phyloP scores from a whole-genome alignment of 1,140 invertebrate species.

The Colletes gigas region DNA sequence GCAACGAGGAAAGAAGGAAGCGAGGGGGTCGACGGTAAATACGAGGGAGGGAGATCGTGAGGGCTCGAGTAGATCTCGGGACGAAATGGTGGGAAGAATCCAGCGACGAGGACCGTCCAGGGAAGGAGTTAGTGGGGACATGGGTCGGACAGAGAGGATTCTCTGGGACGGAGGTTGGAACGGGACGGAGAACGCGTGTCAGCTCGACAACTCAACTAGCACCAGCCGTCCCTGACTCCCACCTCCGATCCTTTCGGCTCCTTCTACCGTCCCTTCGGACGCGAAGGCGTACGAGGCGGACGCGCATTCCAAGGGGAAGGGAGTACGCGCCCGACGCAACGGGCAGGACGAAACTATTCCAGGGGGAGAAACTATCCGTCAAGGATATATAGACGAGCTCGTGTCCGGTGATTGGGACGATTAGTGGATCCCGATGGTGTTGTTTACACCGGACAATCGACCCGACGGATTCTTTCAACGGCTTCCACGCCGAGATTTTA shows the following conservation, averaged over 20 bases:
- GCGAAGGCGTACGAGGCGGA: constrained; percentile 42
- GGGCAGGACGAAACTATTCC: constrained; percentile 38
- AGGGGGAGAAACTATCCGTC: constrained; percentile 45
- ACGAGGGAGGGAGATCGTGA: background rate
- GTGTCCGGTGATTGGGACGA: constrained; percentile 39
- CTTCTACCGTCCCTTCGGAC: constrained; percentile 9
- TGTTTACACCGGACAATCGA: constrained; percentile 1
- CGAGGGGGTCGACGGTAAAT: constrained; percentile 15
- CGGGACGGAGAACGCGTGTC: constrained; percentile 78
- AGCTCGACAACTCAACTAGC: constrained; percentile 82
- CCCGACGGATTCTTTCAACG: background rate
- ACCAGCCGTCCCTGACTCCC: constrained; percentile 75
- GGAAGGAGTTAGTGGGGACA: constrained; percentile 22
- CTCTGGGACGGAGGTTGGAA: constrained; percentile 9
- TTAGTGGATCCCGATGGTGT: constrained; percentile 27
- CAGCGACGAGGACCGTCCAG: constrained; percentile 18
- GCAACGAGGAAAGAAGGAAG: constrained; percentile 9
- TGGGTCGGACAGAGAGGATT: constrained; percentile 38
- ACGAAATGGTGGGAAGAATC: constrained; percentile 40
- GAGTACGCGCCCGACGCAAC: constrained; percentile 31
- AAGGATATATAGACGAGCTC: constrained; percentile 23
- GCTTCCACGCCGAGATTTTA: background rate
- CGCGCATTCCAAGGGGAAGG: constrained; percentile 18
- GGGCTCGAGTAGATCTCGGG: constrained; percentile 6
- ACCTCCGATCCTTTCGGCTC: constrained; percentile 52